These are phyloP conservation scores for Branchinecta lynchi DNA, from an alignment of 1,140 invertebrate genomes.

Conservation along the genomic window DNA sequence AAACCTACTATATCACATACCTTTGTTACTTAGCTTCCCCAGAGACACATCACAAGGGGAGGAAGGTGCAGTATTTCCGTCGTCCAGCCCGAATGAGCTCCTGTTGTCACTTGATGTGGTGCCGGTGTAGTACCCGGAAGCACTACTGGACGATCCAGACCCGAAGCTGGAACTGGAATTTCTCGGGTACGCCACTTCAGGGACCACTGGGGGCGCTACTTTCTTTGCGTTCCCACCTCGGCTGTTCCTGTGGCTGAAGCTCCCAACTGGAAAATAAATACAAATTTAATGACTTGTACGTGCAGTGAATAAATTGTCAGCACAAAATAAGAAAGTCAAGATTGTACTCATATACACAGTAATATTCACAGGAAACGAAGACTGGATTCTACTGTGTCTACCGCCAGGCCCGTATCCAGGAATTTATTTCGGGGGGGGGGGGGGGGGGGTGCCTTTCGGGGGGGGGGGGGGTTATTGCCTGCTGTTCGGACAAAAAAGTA, in stretches of 20 bases:
- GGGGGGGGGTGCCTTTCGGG: too few species aligned
- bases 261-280: neutral
- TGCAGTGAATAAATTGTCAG: neutral
- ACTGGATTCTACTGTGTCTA: neutral
- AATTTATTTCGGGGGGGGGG: neutral
- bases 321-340: neutral
- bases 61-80: neutral
- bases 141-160: neutral
- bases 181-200: neutral
- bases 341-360: neutral
- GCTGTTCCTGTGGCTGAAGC: neutral
- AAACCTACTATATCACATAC: neutral
- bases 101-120: neutral
- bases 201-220: conserved; percentile 1
- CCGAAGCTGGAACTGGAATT: neutral
- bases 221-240: neutral
- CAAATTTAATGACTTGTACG: neutral
- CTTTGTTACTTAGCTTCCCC: neutral
- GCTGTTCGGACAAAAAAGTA: too few species aligned
- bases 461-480: too few species aligned
- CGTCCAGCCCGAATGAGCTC: neutral
- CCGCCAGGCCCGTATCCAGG: neutral
- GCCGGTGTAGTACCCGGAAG: neutral
- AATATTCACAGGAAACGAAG: neutral
- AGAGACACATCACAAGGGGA: neutral